Evolutionary conservation across 92 coral and sea anemone species (phyloP).

Genomic region (Metridium senile): DNA sequence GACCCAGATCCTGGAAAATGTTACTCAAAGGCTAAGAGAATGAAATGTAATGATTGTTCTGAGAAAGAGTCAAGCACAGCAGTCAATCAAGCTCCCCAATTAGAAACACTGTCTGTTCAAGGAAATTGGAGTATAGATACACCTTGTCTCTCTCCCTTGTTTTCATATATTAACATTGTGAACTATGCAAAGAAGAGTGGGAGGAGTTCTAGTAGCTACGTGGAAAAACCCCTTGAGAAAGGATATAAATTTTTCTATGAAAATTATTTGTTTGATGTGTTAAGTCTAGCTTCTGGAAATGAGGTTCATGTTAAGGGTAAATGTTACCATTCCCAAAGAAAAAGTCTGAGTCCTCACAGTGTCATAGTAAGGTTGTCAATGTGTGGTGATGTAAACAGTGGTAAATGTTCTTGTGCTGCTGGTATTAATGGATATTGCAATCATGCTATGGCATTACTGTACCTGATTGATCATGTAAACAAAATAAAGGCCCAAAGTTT

Average conservation of each 20-base stretch:
- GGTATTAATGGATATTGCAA: no score
- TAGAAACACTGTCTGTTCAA: neutral
- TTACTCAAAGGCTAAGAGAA: no score
- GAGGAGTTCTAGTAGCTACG: no score
- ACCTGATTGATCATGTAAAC: slow-evolving; percentile 57
- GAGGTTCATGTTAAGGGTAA: slow-evolving; percentile 31
- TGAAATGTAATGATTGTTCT: slow-evolving; percentile 40
- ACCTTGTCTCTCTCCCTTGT: slow-evolving; percentile 50
- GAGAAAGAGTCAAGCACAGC: slow-evolving; percentile 5
- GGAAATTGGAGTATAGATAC: slow-evolving; percentile 52
- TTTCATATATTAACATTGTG: no score
- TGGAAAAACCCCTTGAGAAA: no score
- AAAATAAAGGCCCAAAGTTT: slow-evolving; percentile 52
- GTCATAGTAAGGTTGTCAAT: slow-evolving; percentile 31
- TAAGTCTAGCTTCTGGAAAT: slow-evolving; percentile 23
- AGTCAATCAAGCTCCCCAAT: neutral
- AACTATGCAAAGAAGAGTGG: no score
- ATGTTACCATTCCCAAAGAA: slow-evolving; percentile 63
- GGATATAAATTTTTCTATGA: no score
- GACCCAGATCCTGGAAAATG: slow-evolving; percentile 58
- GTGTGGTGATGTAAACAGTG: slow-evolving; percentile 40
- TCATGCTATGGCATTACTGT: slow-evolving; percentile 63
- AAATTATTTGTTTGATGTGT: slow-evolving; percentile 49
- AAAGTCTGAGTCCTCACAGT: slow-evolving; percentile 52
- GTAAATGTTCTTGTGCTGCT: slow-evolving; percentile 56